Conservation (phyloP, 2,797 vertebrate species). For the Rallus crepitans region DNA sequence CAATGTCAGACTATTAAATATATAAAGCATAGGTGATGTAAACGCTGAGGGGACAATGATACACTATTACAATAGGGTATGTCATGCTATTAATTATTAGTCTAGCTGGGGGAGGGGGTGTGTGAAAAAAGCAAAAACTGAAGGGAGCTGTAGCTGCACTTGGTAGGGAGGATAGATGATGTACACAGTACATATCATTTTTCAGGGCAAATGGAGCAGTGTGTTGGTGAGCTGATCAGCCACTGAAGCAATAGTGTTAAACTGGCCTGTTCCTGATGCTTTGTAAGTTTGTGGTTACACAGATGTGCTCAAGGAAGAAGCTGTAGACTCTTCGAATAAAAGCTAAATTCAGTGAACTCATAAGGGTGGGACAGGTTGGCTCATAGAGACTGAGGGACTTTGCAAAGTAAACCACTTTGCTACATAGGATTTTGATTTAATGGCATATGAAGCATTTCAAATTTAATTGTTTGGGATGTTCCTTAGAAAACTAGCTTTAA, state of each 20-base stretch:
- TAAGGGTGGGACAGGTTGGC: neutral
- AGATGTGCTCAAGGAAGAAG: neutral
- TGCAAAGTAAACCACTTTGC: neutral
- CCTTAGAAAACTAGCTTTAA: neutral
- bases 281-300: neutral
- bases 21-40: neutral
- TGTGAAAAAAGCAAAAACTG: neutral
- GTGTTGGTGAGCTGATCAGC: neutral
- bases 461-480: neutral
- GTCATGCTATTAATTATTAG: neutral
- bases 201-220: neutral
- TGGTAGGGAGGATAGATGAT: neutral
- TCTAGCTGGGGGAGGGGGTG: neutral
- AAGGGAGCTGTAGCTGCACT: neutral
- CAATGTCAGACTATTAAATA: neutral
- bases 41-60: neutral
- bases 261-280: neutral
- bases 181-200: neutral
- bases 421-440: neutral
- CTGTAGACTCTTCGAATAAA: neutral
- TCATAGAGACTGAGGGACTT: neutral
- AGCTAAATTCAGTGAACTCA: neutral
- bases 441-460: neutral
- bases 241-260: neutral
- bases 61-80: neutral